Evolutionary conservation across 2,113 vertebrate genomes (phyloP), one percentile per base, ranked within the genome.

Genomic region (Ictidomys tridecemlineatus): DNA sequence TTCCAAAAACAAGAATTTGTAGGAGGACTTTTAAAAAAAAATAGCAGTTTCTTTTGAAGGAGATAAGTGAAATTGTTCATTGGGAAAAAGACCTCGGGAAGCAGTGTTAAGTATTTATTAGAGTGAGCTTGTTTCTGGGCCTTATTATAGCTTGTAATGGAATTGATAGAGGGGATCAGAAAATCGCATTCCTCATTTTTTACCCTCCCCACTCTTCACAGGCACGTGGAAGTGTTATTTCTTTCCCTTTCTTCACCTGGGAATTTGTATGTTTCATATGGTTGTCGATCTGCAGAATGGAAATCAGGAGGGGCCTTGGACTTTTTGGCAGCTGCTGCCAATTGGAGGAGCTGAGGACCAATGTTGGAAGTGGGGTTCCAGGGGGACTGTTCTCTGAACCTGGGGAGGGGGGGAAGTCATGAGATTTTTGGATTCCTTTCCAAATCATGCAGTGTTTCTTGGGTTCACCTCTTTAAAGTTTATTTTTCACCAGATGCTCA

Each of bases 1-100:
- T 77, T 89, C 61, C 22, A 69, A 91, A 95, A 92, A n/a, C 3
- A 79, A 76, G 82, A 61, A 56, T 72, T 95, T 30, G 32, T 76
- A 83, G 88, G 56, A 69, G 28, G 32, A 24, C 6, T 17, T 63
- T 22, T 6, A 61, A 61, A 61, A 61, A 61, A 26, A 67, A 61
- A 1, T 20, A 92, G 72, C 42, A 5, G 0, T 74, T 65, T 53
- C 12, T 72, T 96, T 96, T n/a, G 51, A 87, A 87, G 56, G 61
- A 91, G 42, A 67, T 22, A 56, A 39, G 5, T 32, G 6, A 53
- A 74, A 77, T 82, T 67, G 65, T 92, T 58, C 11, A 16, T 67
- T 70, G 37, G 65, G 39, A 80, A 67, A 76, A 65, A 51, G 32
- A 80, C 42, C 7, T 79, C 17, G 17, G 32, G 26, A 58, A 37